Conservation (phyloP, 2,113 vertebrate genomes). For the Brachyistius frenatus region DNA sequence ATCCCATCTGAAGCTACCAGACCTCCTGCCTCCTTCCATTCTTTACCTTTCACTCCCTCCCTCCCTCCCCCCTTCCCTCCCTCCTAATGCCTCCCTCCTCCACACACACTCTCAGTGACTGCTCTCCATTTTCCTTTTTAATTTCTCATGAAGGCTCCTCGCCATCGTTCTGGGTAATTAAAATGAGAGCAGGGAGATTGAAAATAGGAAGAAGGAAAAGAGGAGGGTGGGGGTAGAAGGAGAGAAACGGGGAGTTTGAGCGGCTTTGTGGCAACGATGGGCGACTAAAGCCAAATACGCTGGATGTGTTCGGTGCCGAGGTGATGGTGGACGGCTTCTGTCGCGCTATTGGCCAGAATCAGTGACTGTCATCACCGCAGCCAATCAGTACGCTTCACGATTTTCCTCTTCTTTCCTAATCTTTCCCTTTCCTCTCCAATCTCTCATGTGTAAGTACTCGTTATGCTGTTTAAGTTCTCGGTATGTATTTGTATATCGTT, state of each 20-base stretch:
- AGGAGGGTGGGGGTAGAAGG: slow-evolving; percentile 37
- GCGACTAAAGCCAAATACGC: background rate
- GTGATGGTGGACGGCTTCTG: slow-evolving; percentile 42
- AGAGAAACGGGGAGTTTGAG: slow-evolving; percentile 6
- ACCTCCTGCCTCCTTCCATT: slow-evolving; percentile 41
- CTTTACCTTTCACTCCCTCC: slow-evolving; percentile 48
- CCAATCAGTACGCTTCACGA: slow-evolving; percentile 31
- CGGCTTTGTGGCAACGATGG: slow-evolving; percentile 13
- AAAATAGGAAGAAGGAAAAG: slow-evolving; percentile 67
- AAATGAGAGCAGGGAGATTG: slow-evolving; percentile 83
- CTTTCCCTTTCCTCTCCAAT: background rate
- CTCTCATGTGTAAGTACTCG: slow-evolving; percentile 15
- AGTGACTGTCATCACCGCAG: slow-evolving; percentile 18
- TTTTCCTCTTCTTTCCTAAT: background rate
- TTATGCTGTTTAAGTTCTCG: slow-evolving; percentile 26
- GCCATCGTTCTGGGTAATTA: slow-evolving; percentile 86
- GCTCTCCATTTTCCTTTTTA: slow-evolving; percentile 75
- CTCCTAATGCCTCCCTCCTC: background rate
- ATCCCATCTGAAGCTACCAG: slow-evolving; percentile 66
- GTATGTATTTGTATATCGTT: slow-evolving; percentile 51
- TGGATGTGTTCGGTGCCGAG: background rate
- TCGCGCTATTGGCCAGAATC: slow-evolving; percentile 72
- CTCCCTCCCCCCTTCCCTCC: slow-evolving; percentile 20
- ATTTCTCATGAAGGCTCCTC: slow-evolving; percentile 81
- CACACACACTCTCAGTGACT: too few relatives aligned